Conservation (phyloP, 2,113 vertebrate genomes). For the Bucco capensis region DNA sequence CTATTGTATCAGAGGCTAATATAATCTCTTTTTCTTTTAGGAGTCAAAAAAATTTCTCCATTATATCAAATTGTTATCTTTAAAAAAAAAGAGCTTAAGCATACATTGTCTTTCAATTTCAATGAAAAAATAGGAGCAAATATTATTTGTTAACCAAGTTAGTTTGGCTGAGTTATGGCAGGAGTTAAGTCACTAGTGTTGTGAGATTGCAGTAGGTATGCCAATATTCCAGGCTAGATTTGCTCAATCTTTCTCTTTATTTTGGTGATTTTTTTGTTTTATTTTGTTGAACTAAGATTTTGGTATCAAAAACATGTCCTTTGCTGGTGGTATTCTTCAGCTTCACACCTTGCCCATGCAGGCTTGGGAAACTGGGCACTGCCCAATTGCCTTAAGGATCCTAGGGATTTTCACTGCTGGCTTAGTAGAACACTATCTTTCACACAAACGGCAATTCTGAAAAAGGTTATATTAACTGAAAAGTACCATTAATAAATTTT, state of each 20-base stretch:
- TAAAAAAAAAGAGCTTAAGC: neutral
- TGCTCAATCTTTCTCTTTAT: neutral
- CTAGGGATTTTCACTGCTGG: neutral
- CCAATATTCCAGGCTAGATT: neutral
- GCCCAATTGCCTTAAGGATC: neutral
- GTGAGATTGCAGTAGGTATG: neutral
- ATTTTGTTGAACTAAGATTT: neutral
- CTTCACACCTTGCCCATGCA: neutral
- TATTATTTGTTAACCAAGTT: neutral
- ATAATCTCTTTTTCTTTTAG: neutral
- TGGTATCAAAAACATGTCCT: neutral
- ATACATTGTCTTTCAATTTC: neutral
- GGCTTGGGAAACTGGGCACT: neutral
- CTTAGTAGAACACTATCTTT: neutral
- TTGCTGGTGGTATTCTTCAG: neutral
- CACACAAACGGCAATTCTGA: neutral
- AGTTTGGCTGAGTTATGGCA: neutral
- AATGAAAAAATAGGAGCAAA: neutral
- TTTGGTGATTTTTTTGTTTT: neutral
- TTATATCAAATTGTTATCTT: neutral
- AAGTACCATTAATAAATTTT: neutral
- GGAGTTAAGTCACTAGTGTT: neutral
- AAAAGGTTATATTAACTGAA: neutral
- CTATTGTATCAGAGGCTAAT: neutral
- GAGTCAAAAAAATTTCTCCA: neutral